Evolutionary conservation across 2,797 vertebrate genomes (phyloP), one percentile per base, ranked within the genome.

Genomic region (Chelidonichthys spinosus): DNA sequence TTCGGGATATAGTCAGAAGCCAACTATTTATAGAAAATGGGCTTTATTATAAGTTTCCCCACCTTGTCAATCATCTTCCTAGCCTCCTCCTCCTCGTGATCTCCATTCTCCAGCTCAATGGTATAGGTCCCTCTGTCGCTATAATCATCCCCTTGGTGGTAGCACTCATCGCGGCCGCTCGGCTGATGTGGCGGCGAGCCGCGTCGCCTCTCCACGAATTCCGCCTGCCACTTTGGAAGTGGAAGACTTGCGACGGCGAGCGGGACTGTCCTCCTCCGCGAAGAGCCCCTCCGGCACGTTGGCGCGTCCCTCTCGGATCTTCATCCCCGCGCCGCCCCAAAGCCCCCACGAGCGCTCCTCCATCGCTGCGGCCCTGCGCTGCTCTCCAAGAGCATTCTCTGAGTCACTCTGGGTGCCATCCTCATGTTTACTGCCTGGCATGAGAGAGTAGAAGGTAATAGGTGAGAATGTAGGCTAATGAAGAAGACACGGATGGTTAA

Each of bases 331-430:
- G 46, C 93, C 90, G 32, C 94, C 95, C 89, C 93, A 92, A 11
- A 90, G 85, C 36, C 86, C 91, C 88, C 84, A 90, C 0, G 90
- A 85, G 85, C 81, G 88, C 67, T 96, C 96, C 63, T 94, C 95
- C 46, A 95, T 62, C n/a, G 91, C 94, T 63, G 94, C 93, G 33
- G 92, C 93, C 69, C 96, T 90, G 70, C 96, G 89, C 74, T 96
- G 96, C 4, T 97, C 96, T 70, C 97, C 96, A 7, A 96, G 93
- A 2, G 94, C 87, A 6, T 98, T 97, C 88, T 98, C 97, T 9
- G 97, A 97, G 87, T 99, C 98, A 10, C 98, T 99, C 65, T 99
- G 98, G 3, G 97, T 99, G 6, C 98, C 98, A 60, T 99, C 98
- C 58, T 98, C 97, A 37, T 99, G 98, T 88, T 97, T 98, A 87